Conservation (phyloP, 2,113 vertebrate species). For the Theristicus caerulescens region DNA sequence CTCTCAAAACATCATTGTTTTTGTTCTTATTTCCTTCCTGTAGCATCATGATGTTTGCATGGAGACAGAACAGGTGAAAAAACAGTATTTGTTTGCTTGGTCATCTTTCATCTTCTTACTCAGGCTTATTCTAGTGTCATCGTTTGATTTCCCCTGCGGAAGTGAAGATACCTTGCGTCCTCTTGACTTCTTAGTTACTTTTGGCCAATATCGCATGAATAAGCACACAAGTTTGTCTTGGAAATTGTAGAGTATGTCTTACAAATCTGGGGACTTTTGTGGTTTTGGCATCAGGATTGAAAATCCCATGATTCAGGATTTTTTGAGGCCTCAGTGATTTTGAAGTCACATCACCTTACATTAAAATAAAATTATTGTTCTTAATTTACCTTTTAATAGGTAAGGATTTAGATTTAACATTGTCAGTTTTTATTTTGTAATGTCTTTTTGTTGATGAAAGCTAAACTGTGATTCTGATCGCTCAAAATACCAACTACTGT, state of each 20-base stretch:
- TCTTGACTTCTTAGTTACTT: not conserved
- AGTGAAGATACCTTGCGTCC: not conserved
- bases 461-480: not conserved
- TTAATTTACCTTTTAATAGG: not conserved
- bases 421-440: not conserved
- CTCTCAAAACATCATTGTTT: not conserved
- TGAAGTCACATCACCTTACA: not conserved
- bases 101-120: not conserved
- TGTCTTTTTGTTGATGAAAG: not conserved
- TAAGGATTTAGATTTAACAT: not conserved
- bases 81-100: not conserved
- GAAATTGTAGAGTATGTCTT: not conserved
- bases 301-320: not conserved
- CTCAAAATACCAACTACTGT: not conserved
- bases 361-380: not conserved
- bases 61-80: not conserved
- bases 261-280: not conserved
- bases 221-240: not conserved
- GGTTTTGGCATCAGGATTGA: not conserved
- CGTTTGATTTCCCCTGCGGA: not conserved
- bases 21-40: slow-evolving; percentile 17
- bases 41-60: not conserved
- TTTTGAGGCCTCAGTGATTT: not conserved
- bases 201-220: not conserved
- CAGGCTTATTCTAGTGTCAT: not conserved